Evolutionary conservation across 2,888 invertebrate genomes (phyloP).

Genomic region (Sarcophaga rosellei): DNA sequence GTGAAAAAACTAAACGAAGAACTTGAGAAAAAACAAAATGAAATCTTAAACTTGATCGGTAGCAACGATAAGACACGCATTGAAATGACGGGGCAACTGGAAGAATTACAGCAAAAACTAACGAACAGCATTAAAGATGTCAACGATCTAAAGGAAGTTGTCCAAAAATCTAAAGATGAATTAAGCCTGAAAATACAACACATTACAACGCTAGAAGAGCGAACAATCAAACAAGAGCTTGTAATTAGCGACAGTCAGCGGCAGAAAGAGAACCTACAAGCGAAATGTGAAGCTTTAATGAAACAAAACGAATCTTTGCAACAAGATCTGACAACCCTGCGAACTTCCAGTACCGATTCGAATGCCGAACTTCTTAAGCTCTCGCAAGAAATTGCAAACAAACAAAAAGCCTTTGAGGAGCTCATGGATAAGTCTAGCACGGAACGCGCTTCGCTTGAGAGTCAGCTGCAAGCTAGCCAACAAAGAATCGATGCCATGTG

Average conservation of each 20-base stretch:
- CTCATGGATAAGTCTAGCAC: conserved; percentile 82
- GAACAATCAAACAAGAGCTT: conserved; percentile 82
- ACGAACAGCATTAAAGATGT: conserved; percentile 77
- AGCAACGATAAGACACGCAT: conserved; percentile 70
- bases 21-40: conserved; percentile 71
- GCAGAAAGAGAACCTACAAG: conserved; percentile 83
- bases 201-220: conserved; percentile 75
- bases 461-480: conserved; percentile 73
- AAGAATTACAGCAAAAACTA: conserved; percentile 72
- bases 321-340: conserved; percentile 84
- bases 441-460: conserved; percentile 73
- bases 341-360: conserved; percentile 84
- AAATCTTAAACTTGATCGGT: conserved; percentile 67
- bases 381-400: conserved; percentile 83
- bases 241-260: conserved; percentile 84
- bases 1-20: conserved; percentile 77
- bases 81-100: conserved; percentile 73
- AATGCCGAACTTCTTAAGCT: conserved; percentile 84
- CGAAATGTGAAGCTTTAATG: conserved; percentile 83
- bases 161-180: conserved; percentile 78
- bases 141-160: conserved; percentile 74
- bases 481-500: conserved; percentile 73
- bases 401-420: conserved; percentile 83
- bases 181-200: conserved; percentile 77
- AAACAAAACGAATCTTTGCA: conserved; percentile 84